phyloP scores from a whole-genome alignment of 2,797 vertebrate genomes.

The Cichlasoma orientale region DNA sequence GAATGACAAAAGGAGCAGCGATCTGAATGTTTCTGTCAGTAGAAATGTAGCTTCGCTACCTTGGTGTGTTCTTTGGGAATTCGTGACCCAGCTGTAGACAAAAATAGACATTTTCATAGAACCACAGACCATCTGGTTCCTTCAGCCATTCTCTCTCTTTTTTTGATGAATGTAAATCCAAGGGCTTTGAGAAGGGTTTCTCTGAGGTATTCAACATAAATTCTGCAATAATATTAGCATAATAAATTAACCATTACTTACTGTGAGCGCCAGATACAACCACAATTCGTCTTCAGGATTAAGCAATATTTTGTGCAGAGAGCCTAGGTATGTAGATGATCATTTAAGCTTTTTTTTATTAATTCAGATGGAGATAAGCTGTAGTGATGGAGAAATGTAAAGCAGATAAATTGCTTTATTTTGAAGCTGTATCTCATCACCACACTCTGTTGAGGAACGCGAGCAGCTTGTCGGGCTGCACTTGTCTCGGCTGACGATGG shows the following conservation, averaged over 20 bases:
- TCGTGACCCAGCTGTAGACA: slow-evolving; percentile 15
- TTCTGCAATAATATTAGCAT: neutral
- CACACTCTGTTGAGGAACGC: neutral
- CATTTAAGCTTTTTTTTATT: neutral
- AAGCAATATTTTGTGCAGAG: neutral
- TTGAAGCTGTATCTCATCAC: neutral
- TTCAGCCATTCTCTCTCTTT: neutral
- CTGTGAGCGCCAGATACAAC: slow-evolving; percentile 1
- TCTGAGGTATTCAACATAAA: neutral
- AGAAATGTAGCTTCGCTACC: slow-evolving; percentile 29
- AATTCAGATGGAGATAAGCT: neutral
- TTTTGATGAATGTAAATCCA: neutral
- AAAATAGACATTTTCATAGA: slow-evolving; percentile 1
- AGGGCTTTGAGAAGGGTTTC: neutral
- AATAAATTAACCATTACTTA: slow-evolving; percentile 6
- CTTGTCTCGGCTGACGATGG: slow-evolving; percentile 31
- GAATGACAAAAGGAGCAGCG: slow-evolving; percentile 24
- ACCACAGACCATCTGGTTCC: slow-evolving; percentile 1
- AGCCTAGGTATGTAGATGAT: neutral
- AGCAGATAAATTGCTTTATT: slow-evolving; percentile 5
- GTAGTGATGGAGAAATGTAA: neutral
- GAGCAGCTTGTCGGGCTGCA: slow-evolving; percentile 25
- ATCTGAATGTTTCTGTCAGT: slow-evolving; percentile 32
- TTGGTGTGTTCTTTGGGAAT: slow-evolving; percentile 23
- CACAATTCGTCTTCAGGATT: slow-evolving; percentile 1